A percentile compares a stretch with the other conserved stretches of the same genome.
These are phyloP conservation scores for Mechanitis messenoides DNA, from an alignment of 2,888 invertebrate species.

Conservation along the genomic window DNA sequence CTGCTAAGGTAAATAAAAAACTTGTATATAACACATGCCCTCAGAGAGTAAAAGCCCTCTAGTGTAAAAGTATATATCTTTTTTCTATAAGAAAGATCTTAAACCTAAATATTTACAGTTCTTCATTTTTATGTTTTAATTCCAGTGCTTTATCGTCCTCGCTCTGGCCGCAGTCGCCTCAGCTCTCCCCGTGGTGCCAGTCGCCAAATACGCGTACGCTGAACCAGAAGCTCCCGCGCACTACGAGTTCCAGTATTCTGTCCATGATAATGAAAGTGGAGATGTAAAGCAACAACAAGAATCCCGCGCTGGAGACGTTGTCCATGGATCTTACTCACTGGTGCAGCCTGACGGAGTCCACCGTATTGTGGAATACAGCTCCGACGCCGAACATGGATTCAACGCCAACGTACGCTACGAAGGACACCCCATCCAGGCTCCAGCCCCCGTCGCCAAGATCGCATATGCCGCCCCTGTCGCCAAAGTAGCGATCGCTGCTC, in stretches of 20 bases:
- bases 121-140: not conserved
- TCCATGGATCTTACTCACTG: constrained; percentile 69
- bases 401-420: constrained; percentile 67
- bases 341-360: constrained; percentile 66
- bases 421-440: constrained; percentile 48
- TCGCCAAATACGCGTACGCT: constrained; percentile 48
- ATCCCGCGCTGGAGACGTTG: constrained; percentile 58
- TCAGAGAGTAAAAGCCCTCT: too few species aligned
- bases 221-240: constrained; percentile 56
- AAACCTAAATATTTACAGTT: too few species aligned
- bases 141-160: constrained; percentile 49
- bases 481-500: constrained; percentile 35
- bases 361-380: constrained; percentile 65
- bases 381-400: constrained; percentile 63
- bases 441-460: constrained; percentile 34
- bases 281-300: constrained; percentile 70
- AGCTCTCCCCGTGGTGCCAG: constrained; percentile 36
- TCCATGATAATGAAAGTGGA: constrained; percentile 62
- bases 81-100: too few species aligned
- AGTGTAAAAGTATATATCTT: too few species aligned
- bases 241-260: constrained; percentile 65
- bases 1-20: constrained; percentile 8
- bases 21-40: not conserved
- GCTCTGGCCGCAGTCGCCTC: constrained; percentile 43
- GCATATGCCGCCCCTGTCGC: constrained; percentile 39